phyloP scores from a whole-genome alignment of 2,888 invertebrate species.

The Phyto melanocephala region DNA sequence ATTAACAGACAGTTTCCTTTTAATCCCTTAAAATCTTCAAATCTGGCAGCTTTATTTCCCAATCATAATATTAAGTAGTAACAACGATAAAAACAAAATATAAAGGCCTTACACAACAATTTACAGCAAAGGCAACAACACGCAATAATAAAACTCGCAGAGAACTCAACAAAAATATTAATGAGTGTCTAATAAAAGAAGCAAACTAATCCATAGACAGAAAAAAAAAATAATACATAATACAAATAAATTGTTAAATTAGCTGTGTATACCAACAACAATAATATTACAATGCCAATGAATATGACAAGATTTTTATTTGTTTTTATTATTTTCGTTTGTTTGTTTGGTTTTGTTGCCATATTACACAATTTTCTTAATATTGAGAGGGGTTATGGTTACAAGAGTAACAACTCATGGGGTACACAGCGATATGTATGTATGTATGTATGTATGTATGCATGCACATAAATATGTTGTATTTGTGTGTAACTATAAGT shows the following conservation, averaged over 20 bases:
- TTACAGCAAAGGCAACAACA: conserved; percentile 22
- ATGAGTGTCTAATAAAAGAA: conserved; percentile 50
- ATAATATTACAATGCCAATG: conserved; percentile 53
- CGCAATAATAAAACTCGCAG: conserved; percentile 15
- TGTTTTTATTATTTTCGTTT: not conserved
- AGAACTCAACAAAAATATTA: conserved; percentile 22
- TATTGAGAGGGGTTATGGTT: conserved; percentile 63
- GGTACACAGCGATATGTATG: not conserved
- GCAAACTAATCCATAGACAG: not conserved
- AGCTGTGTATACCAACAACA: not conserved
- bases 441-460: not conserved
- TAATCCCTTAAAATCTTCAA: not conserved
- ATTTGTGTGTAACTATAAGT: not conserved
- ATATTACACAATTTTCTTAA: not conserved
- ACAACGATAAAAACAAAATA: not conserved
- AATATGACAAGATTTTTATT: conserved; percentile 47
- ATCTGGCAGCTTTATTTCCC: not conserved
- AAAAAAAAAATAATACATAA: not conserved
- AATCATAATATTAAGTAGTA: not conserved
- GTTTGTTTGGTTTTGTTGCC: not conserved
- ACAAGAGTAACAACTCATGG: not conserved
- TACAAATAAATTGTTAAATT: conserved; percentile 24
- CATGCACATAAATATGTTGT: not conserved
- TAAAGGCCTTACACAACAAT: conserved; percentile 57
- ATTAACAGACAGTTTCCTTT: not conserved